Percentiles rank a stretch among this genome's conserved stretches.
These are phyloP conservation scores for Periphyllus acericola DNA, from an alignment of 2,888 invertebrate genomes.

Conservation along the genomic window DNA sequence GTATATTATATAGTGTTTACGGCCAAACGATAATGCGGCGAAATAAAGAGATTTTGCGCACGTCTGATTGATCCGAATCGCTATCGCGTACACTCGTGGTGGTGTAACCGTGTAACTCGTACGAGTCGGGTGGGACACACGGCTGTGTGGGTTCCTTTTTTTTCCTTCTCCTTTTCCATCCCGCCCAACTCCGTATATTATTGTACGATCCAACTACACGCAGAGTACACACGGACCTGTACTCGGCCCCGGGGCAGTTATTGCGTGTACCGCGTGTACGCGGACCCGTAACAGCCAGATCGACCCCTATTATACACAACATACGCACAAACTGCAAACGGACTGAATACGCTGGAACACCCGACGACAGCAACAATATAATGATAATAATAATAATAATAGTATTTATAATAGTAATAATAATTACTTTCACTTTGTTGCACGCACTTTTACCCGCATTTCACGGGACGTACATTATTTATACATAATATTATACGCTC, in stretches of 20 bases:
- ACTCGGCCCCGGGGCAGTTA: conserved; percentile 26
- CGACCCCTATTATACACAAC: too few species aligned
- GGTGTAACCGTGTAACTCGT: not conserved
- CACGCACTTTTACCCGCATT: conserved; percentile 39
- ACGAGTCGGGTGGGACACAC: not conserved
- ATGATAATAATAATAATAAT: not conserved
- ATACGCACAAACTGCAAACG: not conserved
- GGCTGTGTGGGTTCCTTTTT: not conserved
- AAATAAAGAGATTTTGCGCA: conserved; percentile 5
- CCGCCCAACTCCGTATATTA: not conserved
- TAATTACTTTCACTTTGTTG: conserved; percentile 53
- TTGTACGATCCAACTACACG: too few species aligned
- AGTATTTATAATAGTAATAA: conserved; percentile 1
- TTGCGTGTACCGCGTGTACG: not conserved
- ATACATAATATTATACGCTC: too few species aligned
- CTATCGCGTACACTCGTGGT: too few species aligned
- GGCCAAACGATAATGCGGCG: not conserved
- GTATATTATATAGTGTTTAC: not conserved
- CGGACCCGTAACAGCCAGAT: too few species aligned
- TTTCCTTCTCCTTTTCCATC: not conserved
- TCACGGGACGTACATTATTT: not conserved
- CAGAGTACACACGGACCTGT: too few species aligned
- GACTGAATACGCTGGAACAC: not conserved
- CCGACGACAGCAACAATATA: not conserved
- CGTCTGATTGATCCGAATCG: conserved; percentile 12